Percentiles rank a stretch among this genome's conserved stretches.
Evolutionary conservation across 2,888 invertebrate species (phyloP).

Genomic region (Acleris holmiana): DNA sequence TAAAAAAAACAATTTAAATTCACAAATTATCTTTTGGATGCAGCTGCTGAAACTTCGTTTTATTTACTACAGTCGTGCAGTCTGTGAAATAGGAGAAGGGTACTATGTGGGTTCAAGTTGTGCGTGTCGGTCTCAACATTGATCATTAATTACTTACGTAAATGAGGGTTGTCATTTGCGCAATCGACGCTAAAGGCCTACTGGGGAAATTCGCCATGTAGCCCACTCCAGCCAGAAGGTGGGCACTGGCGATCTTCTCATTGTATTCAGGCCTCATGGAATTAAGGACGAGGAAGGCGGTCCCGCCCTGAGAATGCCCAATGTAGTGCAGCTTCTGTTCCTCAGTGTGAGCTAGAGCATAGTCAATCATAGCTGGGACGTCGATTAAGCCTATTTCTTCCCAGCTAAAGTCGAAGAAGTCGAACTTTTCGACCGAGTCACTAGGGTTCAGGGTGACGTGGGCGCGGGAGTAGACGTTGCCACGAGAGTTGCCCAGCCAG

Average conservation of each 20-base stretch:
- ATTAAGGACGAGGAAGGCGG: slow-evolving; percentile 39
- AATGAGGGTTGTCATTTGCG: slow-evolving; percentile 20
- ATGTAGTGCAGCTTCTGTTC: slow-evolving; percentile 44
- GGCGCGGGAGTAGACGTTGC: slow-evolving; percentile 81
- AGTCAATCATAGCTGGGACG: slow-evolving; percentile 42
- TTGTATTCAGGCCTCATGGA: slow-evolving; percentile 42
- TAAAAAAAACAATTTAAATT: too few relatives aligned
- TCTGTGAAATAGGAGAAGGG: too few relatives aligned
- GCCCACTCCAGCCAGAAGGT: slow-evolving; percentile 44
- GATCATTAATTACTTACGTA: slow-evolving; percentile 35
- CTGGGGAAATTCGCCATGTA: slow-evolving; percentile 41
- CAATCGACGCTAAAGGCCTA: slow-evolving; percentile 12
- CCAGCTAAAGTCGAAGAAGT: slow-evolving; percentile 48
- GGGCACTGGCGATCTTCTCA: slow-evolving; percentile 40
- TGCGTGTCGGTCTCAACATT: too few relatives aligned
- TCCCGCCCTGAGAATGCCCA: slow-evolving; percentile 47
- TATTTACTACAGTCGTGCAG: too few relatives aligned
- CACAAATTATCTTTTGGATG: too few relatives aligned
- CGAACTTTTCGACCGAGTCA: slow-evolving; percentile 12
- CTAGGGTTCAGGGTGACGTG: slow-evolving; percentile 38
- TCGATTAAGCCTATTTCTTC: slow-evolving; percentile 46
- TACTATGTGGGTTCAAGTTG: too few relatives aligned
- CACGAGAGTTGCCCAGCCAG: slow-evolving; percentile 90
- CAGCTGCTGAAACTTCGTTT: too few relatives aligned
- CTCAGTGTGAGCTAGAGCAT: slow-evolving; percentile 39